phyloP scores from a whole-genome alignment of 2,113 vertebrate species.

The Rhinolophus sinicus region DNA sequence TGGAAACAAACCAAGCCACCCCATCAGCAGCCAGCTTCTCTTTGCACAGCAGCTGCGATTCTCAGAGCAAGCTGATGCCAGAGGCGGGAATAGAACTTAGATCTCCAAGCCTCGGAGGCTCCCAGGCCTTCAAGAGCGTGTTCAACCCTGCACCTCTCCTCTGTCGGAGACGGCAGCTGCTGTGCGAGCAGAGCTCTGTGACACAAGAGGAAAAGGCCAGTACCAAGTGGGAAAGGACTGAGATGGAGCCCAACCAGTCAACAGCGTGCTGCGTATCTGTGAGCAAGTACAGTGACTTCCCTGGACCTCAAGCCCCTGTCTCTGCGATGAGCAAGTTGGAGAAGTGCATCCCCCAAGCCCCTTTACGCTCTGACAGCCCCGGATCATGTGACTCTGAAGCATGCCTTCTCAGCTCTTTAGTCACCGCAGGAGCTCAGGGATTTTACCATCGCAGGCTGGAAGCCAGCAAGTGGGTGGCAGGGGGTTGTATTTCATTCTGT shows the following conservation, averaged over 20 bases:
- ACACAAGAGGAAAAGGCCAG: not conserved
- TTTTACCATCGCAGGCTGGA: slow-evolving; percentile 34
- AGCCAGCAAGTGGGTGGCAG: not conserved
- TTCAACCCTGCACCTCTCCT: not conserved
- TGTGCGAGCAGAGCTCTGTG: not conserved
- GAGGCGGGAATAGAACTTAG: not conserved
- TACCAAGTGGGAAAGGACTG: not conserved
- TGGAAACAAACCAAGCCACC: accelerated
- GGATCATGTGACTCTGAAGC: not conserved
- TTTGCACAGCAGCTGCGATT: not conserved
- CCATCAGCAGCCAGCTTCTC: not conserved
- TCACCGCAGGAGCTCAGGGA: slow-evolving; percentile 34
- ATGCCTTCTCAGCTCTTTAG: slow-evolving; percentile 5
- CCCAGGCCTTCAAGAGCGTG: not conserved
- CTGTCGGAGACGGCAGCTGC: not conserved
- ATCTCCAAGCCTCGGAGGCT: not conserved
- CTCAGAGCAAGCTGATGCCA: not conserved
- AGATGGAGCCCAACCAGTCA: not conserved
- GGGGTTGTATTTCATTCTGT: slow-evolving; percentile 59
- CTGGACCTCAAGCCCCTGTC: not conserved
- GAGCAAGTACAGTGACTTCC: not conserved
- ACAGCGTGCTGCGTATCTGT: not conserved
- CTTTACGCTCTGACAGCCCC: not conserved
- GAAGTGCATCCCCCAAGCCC: not conserved
- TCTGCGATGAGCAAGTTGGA: not conserved